These are phyloP conservation scores for Calcarius lapponicus DNA, from an alignment of 2,797 vertebrate species.

Conservation along the genomic window DNA sequence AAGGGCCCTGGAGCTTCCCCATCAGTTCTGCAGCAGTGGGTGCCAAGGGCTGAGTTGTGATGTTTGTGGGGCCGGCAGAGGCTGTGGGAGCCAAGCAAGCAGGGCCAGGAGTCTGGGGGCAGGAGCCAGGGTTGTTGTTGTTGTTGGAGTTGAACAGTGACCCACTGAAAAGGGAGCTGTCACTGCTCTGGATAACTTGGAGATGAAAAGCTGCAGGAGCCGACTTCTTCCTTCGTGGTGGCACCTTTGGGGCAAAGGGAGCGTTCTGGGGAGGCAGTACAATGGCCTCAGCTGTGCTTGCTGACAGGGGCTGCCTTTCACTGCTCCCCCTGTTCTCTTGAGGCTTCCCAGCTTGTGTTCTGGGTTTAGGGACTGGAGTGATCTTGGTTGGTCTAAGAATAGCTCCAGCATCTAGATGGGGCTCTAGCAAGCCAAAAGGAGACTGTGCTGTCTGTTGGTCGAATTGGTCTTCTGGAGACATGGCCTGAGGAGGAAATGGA, in stretches of 20 bases:
- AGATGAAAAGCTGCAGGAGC: slow-evolving; percentile 77
- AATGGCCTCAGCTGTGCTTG: background rate
- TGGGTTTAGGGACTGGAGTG: slow-evolving; percentile 78
- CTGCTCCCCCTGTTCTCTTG: slow-evolving; percentile 30
- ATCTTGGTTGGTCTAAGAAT: background rate
- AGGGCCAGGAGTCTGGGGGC: background rate
- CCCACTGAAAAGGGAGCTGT: slow-evolving; percentile 24
- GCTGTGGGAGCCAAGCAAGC: background rate
- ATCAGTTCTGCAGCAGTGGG: background rate
- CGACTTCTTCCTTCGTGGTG: slow-evolving; percentile 81
- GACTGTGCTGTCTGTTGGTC: background rate
- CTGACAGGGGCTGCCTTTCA: background rate
- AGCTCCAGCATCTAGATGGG: slow-evolving; percentile 4
- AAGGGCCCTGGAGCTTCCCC: background rate
- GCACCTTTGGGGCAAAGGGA: slow-evolving; percentile 69
- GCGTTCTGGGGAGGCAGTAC: background rate
- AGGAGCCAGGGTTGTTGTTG: background rate
- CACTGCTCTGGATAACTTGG: slow-evolving; percentile 71
- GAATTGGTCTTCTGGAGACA: slow-evolving; percentile 34
- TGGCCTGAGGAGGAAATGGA: slow-evolving; percentile 35
- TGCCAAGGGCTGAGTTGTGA: background rate
- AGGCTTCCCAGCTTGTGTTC: slow-evolving; percentile 68
- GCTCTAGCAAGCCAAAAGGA: slow-evolving; percentile 54
- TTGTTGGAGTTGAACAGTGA: slow-evolving; percentile 33
- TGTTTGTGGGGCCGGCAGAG: background rate